These are phyloP conservation scores for Silvanus unidentatus DNA, from an alignment of 2,888 invertebrate genomes.

Conservation along the genomic window DNA sequence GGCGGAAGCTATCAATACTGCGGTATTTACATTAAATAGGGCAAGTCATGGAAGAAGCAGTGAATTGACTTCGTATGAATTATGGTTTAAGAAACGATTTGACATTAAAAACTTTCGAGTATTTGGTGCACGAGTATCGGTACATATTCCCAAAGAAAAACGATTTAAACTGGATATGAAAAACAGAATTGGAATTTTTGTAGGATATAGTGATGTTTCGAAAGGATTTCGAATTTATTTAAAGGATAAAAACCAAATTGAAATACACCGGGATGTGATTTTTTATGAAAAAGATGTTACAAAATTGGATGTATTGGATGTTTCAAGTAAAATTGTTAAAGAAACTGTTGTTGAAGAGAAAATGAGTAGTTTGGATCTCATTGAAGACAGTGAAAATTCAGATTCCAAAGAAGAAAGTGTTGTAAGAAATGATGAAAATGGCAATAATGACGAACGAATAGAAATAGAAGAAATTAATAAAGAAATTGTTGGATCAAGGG, in stretches of 20 bases:
- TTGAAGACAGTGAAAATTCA: conserved; percentile 1
- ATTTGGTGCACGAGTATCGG: conserved; percentile 37
- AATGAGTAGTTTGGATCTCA: conserved; percentile 2
- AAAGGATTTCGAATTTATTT: conserved; percentile 20
- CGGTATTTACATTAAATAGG: conserved; percentile 19
- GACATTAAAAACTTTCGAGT: conserved; percentile 29
- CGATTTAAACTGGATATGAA: conserved; percentile 35
- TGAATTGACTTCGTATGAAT: conserved; percentile 33
- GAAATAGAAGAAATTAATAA: background rate
- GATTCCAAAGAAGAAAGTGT: background rate
- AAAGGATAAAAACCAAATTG: conserved; percentile 16
- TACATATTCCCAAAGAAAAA: conserved; percentile 35
- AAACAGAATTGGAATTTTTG: conserved; percentile 29
- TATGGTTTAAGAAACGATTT: conserved; percentile 34
- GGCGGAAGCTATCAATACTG: conserved; percentile 34
- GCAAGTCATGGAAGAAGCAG: conserved; percentile 15
- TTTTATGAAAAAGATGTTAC: conserved; percentile 7
- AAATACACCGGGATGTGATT: conserved; percentile 17
- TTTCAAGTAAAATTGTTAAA: too few species aligned
- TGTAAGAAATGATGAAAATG: conserved; percentile 2
- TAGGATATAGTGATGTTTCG: conserved; percentile 34
- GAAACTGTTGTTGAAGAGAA: conserved; percentile 7
- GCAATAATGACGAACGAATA: background rate
- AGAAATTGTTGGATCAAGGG: background rate
- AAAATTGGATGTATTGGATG: too few species aligned